A percentile compares a stretch with the other conserved stretches of the same genome.
phyloP scores from a whole-genome alignment of 2,113 vertebrate genomes.

The Chloroceryle aenea region DNA sequence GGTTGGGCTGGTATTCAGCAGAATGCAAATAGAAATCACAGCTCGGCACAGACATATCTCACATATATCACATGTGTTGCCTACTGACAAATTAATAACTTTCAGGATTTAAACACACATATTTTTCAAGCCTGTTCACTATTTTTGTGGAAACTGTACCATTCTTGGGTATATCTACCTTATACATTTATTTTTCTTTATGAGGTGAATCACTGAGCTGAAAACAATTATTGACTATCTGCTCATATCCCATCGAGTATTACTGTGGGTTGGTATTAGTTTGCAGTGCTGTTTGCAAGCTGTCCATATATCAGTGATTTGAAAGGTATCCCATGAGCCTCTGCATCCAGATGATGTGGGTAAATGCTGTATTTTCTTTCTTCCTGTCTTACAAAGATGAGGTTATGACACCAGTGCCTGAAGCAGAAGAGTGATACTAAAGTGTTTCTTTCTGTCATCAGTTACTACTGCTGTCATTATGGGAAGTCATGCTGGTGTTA shows the following conservation, averaged over 20 bases:
- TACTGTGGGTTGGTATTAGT: background rate
- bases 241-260: background rate
- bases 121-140: background rate
- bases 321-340: background rate
- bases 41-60: slow-evolving; percentile 27
- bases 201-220: background rate
- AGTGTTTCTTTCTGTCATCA: accelerated
- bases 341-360: background rate
- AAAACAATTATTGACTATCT: background rate
- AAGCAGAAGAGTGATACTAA: background rate
- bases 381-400: background rate
- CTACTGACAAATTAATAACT: slow-evolving; percentile 39
- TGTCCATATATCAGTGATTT: background rate
- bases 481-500: background rate
- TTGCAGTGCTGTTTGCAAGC: background rate
- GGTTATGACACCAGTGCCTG: background rate
- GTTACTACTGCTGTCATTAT: background rate
- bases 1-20: slow-evolving; percentile 25
- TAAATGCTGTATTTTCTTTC: background rate
- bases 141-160: background rate
- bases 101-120: slow-evolving; percentile 22
- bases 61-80: background rate
- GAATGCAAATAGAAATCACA: slow-evolving; percentile 40
- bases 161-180: background rate
- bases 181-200: background rate